phyloP scores from a whole-genome alignment of 1,140 invertebrate species.

The Drosophila fuyamai region DNA sequence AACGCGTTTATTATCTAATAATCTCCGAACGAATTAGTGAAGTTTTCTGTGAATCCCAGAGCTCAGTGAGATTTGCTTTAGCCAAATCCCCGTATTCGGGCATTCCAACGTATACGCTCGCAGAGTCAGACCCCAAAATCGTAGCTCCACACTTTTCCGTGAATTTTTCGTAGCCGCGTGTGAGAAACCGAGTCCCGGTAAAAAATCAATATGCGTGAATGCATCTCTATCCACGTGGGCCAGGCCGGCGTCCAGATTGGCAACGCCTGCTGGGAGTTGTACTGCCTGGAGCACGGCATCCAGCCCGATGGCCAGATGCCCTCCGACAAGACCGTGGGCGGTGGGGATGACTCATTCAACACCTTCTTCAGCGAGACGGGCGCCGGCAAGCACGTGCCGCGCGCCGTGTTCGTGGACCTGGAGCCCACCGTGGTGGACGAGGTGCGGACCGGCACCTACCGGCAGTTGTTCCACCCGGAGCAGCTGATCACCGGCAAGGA shows the following conservation, averaged over 20 bases:
- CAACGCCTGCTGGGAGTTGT: constrained; percentile 7
- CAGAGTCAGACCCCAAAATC: constrained; percentile 4
- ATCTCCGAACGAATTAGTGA: constrained; percentile 1
- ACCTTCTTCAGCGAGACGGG: constrained; percentile 12
- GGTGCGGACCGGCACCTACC: constrained; percentile 6
- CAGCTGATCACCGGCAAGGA: constrained; percentile 10
- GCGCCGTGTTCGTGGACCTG: constrained; percentile 7
- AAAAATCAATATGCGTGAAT: constrained; percentile 12
- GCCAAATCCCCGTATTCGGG: neutral
- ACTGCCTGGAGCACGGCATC: constrained; percentile 11
- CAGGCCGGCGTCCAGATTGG: constrained; percentile 8
- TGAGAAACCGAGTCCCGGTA: neutral
- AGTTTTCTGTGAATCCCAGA: constrained; percentile 1
- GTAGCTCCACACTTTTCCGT: constrained; percentile 6
- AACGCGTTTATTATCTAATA: constrained; percentile 7
- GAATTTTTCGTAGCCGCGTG: constrained; percentile 8
- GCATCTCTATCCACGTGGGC: constrained; percentile 8
- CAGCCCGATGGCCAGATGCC: constrained; percentile 15
- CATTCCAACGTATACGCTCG: constrained; percentile 11
- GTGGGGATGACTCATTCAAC: constrained; percentile 6
- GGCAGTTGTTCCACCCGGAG: constrained; percentile 10
- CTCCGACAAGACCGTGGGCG: constrained; percentile 6
- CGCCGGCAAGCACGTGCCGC: constrained; percentile 6
- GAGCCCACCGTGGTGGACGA: constrained; percentile 9
- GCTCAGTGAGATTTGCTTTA: neutral